phyloP scores from a whole-genome alignment of 1,140 invertebrate species.

The Parapsyche elsis region DNA sequence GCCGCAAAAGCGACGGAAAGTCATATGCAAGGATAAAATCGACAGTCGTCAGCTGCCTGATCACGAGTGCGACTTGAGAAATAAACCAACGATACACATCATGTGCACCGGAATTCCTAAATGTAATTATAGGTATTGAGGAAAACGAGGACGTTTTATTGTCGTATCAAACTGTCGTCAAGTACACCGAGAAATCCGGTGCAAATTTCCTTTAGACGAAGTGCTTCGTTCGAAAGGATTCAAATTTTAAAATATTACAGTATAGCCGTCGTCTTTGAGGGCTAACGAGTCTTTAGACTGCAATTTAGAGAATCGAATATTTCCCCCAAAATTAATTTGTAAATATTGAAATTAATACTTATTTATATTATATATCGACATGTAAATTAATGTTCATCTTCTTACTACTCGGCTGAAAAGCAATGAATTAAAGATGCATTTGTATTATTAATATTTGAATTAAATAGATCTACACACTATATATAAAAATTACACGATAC shows the following conservation, averaged over 20 bases:
- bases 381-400: conserved; percentile 52
- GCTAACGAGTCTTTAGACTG: neutral
- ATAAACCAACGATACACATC: conserved; percentile 60
- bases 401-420: too few species aligned
- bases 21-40: conserved; percentile 63
- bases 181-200: neutral
- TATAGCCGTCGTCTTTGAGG: neutral
- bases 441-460: too few species aligned
- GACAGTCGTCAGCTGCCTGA: conserved; percentile 61
- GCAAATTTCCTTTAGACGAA: too few species aligned
- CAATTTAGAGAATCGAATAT: neutral
- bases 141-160: neutral
- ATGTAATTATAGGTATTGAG: conserved; percentile 57
- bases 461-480: too few species aligned
- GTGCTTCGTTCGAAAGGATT: too few species aligned
- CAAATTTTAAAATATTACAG: too few species aligned
- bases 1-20: conserved; percentile 60
- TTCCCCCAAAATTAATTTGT: conserved; percentile 37
- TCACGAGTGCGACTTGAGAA: conserved; percentile 59
- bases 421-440: too few species aligned
- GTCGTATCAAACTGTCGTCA: too few species aligned
- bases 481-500: neutral
- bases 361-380: conserved; percentile 61
- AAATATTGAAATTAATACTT: conserved; percentile 56
- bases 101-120: conserved; percentile 62